phyloP scores from a whole-genome alignment of 2,113 vertebrate species.

The Python bivittatus region DNA sequence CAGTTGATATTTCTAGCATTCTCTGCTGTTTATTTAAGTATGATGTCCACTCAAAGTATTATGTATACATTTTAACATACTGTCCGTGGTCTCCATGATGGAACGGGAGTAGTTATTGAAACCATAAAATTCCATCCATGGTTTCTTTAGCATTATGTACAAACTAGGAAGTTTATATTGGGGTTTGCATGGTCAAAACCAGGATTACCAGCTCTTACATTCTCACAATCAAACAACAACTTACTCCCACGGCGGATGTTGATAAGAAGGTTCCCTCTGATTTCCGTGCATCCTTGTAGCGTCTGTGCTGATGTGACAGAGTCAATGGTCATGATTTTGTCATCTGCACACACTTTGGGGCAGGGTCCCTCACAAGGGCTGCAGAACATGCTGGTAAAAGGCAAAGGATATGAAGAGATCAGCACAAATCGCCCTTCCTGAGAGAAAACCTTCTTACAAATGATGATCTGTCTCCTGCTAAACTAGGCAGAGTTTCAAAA shows the following conservation, averaged over 20 bases:
- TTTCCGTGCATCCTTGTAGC: slow-evolving; percentile 92
- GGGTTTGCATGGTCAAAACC: neutral
- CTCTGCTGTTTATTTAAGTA: neutral
- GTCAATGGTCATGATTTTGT: slow-evolving; percentile 84
- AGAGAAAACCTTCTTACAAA: neutral
- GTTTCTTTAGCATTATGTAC: neutral
- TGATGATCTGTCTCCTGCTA: neutral
- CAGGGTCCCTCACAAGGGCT: slow-evolving; percentile 92
- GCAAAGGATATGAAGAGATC: slow-evolving; percentile 7
- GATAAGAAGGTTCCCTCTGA: slow-evolving; percentile 92
- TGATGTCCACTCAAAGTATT: neutral
- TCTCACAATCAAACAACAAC: slow-evolving; percentile 64
- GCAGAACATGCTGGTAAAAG: slow-evolving; percentile 87
- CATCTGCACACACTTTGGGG: slow-evolving; percentile 86
- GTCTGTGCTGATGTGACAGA: slow-evolving; percentile 92
- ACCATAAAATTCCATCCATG: neutral
- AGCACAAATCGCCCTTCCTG: neutral
- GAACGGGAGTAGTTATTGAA: neutral
- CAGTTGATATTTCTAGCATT: neutral
- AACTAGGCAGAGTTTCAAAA: neutral
- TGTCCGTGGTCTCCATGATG: neutral
- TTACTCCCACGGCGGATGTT: slow-evolving; percentile 97
- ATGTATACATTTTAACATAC: neutral
- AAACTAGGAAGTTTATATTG: neutral
- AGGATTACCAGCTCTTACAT: slow-evolving; percentile 23